Conservation (phyloP, 2,797 vertebrate genomes). For the Scyliorhinus canicula region DNA sequence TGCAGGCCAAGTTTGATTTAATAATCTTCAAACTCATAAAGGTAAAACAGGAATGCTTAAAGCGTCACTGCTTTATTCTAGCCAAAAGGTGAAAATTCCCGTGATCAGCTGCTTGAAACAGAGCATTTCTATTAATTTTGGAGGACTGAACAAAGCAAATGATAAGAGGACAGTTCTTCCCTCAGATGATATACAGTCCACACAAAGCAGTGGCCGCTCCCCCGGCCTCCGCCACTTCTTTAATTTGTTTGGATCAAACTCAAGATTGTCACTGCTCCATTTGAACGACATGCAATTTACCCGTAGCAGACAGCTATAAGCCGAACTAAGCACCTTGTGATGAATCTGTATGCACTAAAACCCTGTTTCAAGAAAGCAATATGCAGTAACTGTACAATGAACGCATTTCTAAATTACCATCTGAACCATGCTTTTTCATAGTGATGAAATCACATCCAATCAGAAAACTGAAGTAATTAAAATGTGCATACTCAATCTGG, state of each 20-base stretch:
- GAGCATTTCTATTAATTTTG: background rate
- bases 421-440: background rate
- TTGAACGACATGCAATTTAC: background rate
- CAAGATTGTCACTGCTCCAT: background rate
- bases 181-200: background rate
- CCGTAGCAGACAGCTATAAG: background rate
- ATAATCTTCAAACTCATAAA: background rate
- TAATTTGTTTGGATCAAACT: constrained; percentile 1
- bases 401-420: background rate
- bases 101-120: background rate
- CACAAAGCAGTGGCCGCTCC: background rate
- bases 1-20: no score
- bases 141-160: background rate
- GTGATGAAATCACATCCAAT: background rate
- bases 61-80: background rate
- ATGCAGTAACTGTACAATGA: background rate
- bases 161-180: background rate
- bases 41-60: background rate
- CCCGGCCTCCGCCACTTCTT: background rate
- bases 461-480: background rate
- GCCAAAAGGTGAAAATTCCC: background rate
- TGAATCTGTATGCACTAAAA: constrained; percentile 7
- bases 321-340: background rate
- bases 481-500: background rate
- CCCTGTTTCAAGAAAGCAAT: background rate